Conservation (phyloP, 1,140 invertebrate genomes). For the Calephelis nemesis region DNA sequence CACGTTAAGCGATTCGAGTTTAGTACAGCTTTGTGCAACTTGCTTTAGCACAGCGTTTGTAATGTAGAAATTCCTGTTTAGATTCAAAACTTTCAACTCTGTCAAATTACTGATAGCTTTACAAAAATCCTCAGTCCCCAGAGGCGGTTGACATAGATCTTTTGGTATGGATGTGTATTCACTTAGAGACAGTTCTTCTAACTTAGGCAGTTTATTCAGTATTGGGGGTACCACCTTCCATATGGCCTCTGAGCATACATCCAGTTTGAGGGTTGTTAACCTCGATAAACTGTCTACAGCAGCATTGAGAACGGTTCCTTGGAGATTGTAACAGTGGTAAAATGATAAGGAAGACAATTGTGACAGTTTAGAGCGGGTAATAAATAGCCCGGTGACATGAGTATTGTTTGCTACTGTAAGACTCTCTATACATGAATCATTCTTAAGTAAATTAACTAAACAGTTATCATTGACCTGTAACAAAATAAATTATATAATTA, state of each 20-base stretch:
- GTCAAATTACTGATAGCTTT: conserved; percentile 45
- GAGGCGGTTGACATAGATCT: conserved; percentile 33
- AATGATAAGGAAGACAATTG: conserved; percentile 59
- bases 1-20: conserved; percentile 53
- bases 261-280: conserved; percentile 56
- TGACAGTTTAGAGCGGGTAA: conserved; percentile 47
- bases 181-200: conserved; percentile 68
- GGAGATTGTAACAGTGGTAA: conserved; percentile 66
- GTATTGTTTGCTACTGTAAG: conserved; percentile 63
- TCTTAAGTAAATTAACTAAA: conserved; percentile 59
- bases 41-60: conserved; percentile 57
- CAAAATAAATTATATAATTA: neutral
- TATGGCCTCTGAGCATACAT: conserved; percentile 55
- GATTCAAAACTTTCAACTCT: conserved; percentile 52
- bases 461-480: conserved; percentile 66
- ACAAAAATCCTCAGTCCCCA: conserved; percentile 47
- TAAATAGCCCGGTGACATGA: conserved; percentile 63
- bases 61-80: conserved; percentile 62
- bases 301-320: conserved; percentile 54
- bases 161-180: conserved; percentile 44
- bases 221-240: conserved; percentile 60
- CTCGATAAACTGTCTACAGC: conserved; percentile 53
- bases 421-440: conserved; percentile 56
- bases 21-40: conserved; percentile 46
- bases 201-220: conserved; percentile 52